Percentiles rank a stretch among this genome's conserved stretches.
Evolutionary conservation across 2,888 invertebrate species (phyloP).

Genomic region (Diachrysia chrysitis): DNA sequence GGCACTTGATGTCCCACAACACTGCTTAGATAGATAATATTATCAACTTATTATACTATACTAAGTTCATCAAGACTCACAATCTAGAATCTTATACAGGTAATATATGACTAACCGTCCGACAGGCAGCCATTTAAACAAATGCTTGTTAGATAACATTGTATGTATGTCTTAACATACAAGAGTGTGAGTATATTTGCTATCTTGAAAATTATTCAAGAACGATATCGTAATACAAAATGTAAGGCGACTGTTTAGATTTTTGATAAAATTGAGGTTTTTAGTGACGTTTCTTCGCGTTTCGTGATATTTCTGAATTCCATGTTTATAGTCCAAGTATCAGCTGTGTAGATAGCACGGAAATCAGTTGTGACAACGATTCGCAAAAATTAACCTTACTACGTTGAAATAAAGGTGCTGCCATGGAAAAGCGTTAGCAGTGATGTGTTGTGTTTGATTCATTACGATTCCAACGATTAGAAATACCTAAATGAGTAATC

Average conservation of each 20-base stretch:
- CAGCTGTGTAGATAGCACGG: neutral
- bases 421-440: neutral
- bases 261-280: slow-evolving; percentile 52
- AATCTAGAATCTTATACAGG: slow-evolving; percentile 31
- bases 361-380: neutral
- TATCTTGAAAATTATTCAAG: slow-evolving; percentile 59
- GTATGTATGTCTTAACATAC: slow-evolving; percentile 4
- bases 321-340: neutral
- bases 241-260: slow-evolving; percentile 61
- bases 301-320: slow-evolving; percentile 12
- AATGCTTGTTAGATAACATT: slow-evolving; percentile 49
- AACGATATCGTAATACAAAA: slow-evolving; percentile 57
- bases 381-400: neutral
- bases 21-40: neutral
- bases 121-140: slow-evolving; percentile 47
- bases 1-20: slow-evolving; percentile 6
- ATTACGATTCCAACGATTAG: neutral
- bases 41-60: slow-evolving; percentile 11
- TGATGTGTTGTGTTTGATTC: neutral
- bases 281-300: slow-evolving; percentile 8
- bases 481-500: neutral
- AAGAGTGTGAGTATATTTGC: slow-evolving; percentile 40
- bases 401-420: neutral
- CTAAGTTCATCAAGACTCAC: slow-evolving; percentile 35
- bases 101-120: slow-evolving; percentile 35